Evolutionary conservation across 2,888 invertebrate genomes (phyloP).

Genomic region (Piscicola geometra): DNA sequence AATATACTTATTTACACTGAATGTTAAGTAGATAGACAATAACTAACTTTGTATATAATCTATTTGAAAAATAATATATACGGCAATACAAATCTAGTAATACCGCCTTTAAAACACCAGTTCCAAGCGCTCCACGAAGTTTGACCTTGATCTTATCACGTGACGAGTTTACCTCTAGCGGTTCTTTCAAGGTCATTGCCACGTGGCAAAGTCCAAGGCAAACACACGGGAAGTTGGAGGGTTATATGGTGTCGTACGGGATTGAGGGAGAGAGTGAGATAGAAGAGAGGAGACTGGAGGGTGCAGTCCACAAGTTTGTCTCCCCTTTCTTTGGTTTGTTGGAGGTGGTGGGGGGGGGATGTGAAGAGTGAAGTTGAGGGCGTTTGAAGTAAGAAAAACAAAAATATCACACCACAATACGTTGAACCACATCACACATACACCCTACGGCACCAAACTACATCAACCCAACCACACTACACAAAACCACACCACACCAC

Average conservation of each 20-base stretch:
- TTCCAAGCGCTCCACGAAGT: constrained; percentile 57
- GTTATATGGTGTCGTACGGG: constrained; percentile 80
- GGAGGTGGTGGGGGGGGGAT: no score
- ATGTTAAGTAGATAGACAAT: no score
- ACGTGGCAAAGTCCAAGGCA: constrained; percentile 86
- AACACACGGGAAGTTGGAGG: constrained; percentile 80
- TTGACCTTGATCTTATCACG: constrained; percentile 68
- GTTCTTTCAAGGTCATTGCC: constrained; percentile 69
- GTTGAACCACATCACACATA: no score
- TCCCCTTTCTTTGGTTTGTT: constrained; percentile 42
- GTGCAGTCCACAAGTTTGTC: constrained; percentile 37
- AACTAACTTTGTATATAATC: no score
- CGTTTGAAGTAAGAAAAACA: neutral
- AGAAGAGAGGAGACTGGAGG: constrained; percentile 42
- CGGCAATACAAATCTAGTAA: no score
- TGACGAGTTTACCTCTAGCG: constrained; percentile 68
- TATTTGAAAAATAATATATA: no score
- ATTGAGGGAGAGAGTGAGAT: constrained; percentile 68
- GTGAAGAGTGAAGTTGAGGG: neutral
- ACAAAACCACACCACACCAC: neutral
- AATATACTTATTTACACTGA: no score
- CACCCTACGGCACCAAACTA: no score
- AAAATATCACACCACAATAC: no score
- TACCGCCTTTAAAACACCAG: no score
- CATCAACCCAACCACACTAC: no score